These are phyloP conservation scores for Brachionus rubens DNA, from an alignment of 1,140 invertebrate species.

Conservation along the genomic window DNA sequence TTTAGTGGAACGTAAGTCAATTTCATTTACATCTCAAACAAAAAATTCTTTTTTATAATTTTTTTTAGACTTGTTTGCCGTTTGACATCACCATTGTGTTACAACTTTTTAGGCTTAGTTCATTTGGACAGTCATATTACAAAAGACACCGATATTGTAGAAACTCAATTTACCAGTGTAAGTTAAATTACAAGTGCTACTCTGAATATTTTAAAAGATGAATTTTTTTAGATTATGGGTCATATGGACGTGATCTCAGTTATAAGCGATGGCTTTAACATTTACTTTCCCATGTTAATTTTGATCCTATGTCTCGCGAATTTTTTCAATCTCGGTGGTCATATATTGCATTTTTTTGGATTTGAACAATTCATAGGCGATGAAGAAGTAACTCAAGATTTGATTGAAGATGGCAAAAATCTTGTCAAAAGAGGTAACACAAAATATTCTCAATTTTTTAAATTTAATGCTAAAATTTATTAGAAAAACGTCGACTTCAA, in stretches of 20 bases:
- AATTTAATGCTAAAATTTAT: background rate
- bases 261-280: conserved; percentile 94
- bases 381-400: conserved; percentile 84
- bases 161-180: conserved; percentile 84
- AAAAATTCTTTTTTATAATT: conserved; percentile 44
- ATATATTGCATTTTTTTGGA: conserved; percentile 79
- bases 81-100: conserved; percentile 92
- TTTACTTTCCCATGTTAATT: conserved; percentile 97
- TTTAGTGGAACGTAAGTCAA: conserved; percentile 80
- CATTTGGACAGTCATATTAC: conserved; percentile 97
- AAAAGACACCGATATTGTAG: conserved; percentile 66
- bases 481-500: conserved; percentile 25
- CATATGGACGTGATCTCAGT: conserved; percentile 97
- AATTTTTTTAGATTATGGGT: conserved; percentile 82
- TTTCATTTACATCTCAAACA: conserved; percentile 26
- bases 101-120: conserved; percentile 94
- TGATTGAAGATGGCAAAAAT: conserved; percentile 86
- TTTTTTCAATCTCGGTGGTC: conserved; percentile 87
- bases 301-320: conserved; percentile 87
- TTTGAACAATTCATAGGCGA: conserved; percentile 90
- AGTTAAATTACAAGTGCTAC: conserved; percentile 6
- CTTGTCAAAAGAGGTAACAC: conserved; percentile 69
- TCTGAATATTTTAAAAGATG: background rate
- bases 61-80: conserved; percentile 66
- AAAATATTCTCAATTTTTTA: background rate